Evolutionary conservation across 2,888 invertebrate genomes (phyloP).

Genomic region (Eugnorisma glareosa): DNA sequence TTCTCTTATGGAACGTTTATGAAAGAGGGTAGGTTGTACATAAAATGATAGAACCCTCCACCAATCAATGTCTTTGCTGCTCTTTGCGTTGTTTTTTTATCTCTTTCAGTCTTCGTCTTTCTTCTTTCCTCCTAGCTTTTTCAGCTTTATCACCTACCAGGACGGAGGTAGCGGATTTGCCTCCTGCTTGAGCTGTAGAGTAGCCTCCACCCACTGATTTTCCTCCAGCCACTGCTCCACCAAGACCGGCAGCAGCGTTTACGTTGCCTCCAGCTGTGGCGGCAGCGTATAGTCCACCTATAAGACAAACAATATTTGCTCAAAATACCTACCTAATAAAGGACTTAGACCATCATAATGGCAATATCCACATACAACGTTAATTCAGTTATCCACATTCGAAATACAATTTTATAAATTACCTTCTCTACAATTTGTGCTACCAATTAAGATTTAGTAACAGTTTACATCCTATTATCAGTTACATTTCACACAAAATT

Average conservation of each 20-base stretch:
- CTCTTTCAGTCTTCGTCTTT: constrained; percentile 74
- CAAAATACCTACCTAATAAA: neutral
- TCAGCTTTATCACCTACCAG: constrained; percentile 82
- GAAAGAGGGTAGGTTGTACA: constrained; percentile 27
- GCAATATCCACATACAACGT: neutral
- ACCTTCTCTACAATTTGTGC: constrained; percentile 7
- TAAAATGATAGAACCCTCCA: constrained; percentile 29
- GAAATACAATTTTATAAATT: neutral
- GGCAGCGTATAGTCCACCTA: constrained; percentile 91
- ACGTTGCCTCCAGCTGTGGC: constrained; percentile 91
- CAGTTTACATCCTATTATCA: constrained; percentile 1
- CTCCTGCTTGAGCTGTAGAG: constrained; percentile 84
- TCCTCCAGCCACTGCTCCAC: constrained; percentile 84
- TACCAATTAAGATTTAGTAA: constrained; percentile 21
- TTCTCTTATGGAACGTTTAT: constrained; percentile 51
- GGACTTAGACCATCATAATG: neutral
- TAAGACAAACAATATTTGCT: constrained; percentile 26
- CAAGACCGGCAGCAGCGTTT: constrained; percentile 88
- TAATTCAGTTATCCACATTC: neutral
- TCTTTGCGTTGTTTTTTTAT: constrained; percentile 65
- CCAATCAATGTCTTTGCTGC: constrained; percentile 51
- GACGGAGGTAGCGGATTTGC: constrained; percentile 76
- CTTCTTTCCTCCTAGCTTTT: constrained; percentile 76
- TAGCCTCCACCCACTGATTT: constrained; percentile 83
- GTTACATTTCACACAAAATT: constrained; percentile 22